Evolutionary conservation across 2,797 vertebrate genomes (phyloP).

Genomic region (Urosaurus nigricauda): DNA sequence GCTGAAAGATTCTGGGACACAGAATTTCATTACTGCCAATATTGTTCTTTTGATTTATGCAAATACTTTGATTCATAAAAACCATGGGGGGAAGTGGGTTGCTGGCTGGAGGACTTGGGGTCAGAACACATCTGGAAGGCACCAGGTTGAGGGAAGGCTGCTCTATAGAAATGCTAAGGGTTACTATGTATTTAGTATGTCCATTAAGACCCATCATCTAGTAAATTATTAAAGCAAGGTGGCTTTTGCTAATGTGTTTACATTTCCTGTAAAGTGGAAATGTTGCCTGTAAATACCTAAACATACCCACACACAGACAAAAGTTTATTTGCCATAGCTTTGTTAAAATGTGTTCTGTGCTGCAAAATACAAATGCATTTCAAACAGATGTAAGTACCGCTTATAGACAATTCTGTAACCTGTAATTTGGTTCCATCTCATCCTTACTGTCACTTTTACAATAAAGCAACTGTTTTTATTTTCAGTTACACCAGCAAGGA

Average conservation of each 20-base stretch:
- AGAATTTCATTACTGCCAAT: neutral
- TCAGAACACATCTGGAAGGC: neutral
- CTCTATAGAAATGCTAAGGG: neutral
- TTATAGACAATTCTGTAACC: constrained; percentile 43
- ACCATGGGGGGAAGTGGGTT: neutral
- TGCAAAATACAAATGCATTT: constrained; percentile 27
- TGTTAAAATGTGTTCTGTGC: constrained; percentile 30
- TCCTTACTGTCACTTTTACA: constrained; percentile 50
- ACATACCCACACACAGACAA: neutral
- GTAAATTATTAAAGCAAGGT: constrained; percentile 1
- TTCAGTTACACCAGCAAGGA: constrained; percentile 42
- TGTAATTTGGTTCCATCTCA: constrained; percentile 63
- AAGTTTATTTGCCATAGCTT: constrained; percentile 9
- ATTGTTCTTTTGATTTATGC: neutral
- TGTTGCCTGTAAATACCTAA: neutral
- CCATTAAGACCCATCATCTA: constrained; percentile 9
- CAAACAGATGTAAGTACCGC: constrained; percentile 41
- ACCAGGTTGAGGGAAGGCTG: neutral
- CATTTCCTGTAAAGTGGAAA: neutral
- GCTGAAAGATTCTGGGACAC: neutral
- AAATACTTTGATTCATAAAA: neutral
- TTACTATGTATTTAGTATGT: neutral
- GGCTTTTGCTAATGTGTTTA: neutral
- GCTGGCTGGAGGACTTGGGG: neutral
- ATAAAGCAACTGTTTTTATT: constrained; percentile 47